phyloP scores from a whole-genome alignment of 2,113 vertebrate genomes.

The Dunckerocampus dactyliophorus region DNA sequence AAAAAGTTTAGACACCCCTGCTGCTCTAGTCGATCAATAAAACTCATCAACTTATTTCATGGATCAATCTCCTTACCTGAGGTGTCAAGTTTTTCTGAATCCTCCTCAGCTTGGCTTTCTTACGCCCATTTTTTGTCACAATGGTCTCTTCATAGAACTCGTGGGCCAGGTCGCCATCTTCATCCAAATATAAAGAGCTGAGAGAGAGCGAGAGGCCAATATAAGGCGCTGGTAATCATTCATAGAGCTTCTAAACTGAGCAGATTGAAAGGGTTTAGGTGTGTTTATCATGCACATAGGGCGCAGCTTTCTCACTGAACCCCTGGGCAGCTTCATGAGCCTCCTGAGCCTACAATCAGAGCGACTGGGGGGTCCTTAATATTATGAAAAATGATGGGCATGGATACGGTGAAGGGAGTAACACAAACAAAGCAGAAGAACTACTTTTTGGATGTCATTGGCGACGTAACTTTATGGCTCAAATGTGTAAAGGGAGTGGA shows the following conservation, averaged over 20 bases:
- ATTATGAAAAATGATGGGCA: neutral
- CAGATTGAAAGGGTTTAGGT: neutral
- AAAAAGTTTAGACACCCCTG: no score
- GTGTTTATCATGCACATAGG: neutral
- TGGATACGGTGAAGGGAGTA: neutral
- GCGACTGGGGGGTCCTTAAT: neutral
- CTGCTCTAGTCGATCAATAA: no score
- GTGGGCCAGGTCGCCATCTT: constrained; percentile 95
- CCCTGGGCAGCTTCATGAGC: neutral
- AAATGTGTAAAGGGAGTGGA: neutral
- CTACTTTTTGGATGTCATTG: neutral
- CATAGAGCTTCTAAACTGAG: neutral
- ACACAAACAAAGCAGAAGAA: neutral
- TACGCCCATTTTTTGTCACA: constrained; percentile 93
- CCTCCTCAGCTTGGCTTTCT: constrained; percentile 92
- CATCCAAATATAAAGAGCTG: constrained; percentile 95
- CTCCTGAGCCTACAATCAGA: neutral
- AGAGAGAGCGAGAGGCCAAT: constrained; percentile 13
- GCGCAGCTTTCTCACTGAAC: neutral
- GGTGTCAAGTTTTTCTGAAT: constrained; percentile 95
- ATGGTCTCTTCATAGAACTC: constrained; percentile 98
- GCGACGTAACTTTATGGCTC: neutral
- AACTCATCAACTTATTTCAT: no score
- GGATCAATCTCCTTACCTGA: constrained; percentile 77
- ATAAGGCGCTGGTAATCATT: neutral